These are phyloP conservation scores for Amorpha juglandis DNA, from an alignment of 2,888 invertebrate genomes.

Conservation along the genomic window DNA sequence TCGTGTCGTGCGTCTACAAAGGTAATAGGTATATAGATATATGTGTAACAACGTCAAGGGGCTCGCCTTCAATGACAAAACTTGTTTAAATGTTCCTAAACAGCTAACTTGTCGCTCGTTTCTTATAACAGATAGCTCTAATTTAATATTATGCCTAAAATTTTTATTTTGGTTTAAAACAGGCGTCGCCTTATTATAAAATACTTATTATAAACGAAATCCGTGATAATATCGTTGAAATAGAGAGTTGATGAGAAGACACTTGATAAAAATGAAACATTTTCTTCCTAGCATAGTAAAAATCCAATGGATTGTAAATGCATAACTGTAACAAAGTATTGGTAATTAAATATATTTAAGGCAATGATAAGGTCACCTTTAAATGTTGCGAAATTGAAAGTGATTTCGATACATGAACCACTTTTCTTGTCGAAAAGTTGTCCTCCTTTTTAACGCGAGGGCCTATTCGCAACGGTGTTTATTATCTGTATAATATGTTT, in stretches of 20 bases:
- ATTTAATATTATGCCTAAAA: neutral
- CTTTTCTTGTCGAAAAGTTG: constrained; percentile 57
- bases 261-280: constrained; percentile 4
- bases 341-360: constrained; percentile 21
- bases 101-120: constrained; percentile 2
- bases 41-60: constrained; percentile 35
- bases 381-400: constrained; percentile 55
- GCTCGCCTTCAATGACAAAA: constrained; percentile 44
- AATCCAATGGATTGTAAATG: neutral
- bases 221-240: too few relatives aligned
- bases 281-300: constrained; percentile 29
- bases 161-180: too few relatives aligned
- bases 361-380: constrained; percentile 18
- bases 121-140: constrained; percentile 2
- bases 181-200: too few relatives aligned
- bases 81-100: constrained; percentile 35
- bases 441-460: constrained; percentile 35
- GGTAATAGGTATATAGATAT: constrained; percentile 3
- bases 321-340: neutral
- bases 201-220: too few relatives aligned
- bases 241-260: too few relatives aligned
- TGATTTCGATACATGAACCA: constrained; percentile 50
- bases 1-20: constrained; percentile 37
- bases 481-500: neutral
- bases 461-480: constrained; percentile 13